Percentiles rank a stretch among this genome's conserved stretches.
Conservation (phyloP, 53 echinoderm and acorn worm species). For the Paelopatides confundens region DNA sequence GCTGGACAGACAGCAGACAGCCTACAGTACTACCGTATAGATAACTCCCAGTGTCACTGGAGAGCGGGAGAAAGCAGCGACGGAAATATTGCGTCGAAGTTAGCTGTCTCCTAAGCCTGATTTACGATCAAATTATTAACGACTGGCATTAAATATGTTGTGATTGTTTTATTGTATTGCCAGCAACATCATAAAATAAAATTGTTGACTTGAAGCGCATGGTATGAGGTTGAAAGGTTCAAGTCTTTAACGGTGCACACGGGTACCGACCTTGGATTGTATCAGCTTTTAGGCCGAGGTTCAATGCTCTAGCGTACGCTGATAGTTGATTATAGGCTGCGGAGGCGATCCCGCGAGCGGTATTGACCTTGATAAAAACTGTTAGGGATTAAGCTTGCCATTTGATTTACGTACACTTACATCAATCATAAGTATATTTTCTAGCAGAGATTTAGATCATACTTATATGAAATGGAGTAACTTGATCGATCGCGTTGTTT, state of each 20-base stretch:
- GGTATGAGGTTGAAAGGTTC: conserved; percentile 28
- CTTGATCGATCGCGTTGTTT: too few species aligned
- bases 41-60: not conserved
- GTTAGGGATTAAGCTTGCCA: conserved; percentile 10
- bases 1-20: not conserved
- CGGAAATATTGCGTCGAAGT: not conserved
- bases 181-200: conserved; percentile 25
- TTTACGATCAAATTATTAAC: conserved; percentile 23
- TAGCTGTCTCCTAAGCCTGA: conserved; percentile 1
- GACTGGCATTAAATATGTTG: conserved; percentile 47
- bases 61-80: not conserved
- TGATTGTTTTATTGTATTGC: conserved; percentile 52
- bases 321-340: not conserved
- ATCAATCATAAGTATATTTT: not conserved
- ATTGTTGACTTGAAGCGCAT: conserved; percentile 23
- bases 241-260: conserved; percentile 22
- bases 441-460: too few species aligned
- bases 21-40: not conserved
- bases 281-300: conserved; percentile 42
- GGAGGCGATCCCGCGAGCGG: conserved; percentile 8
- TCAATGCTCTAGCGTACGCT: conserved; percentile 42
- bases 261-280: conserved; percentile 18
- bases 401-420: conserved; percentile 31
- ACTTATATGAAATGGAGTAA: too few species aligned
- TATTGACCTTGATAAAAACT: conserved; percentile 33